Evolutionary conservation across 2,113 vertebrate genomes (phyloP).

Genomic region (human): GRCh38 chrX:97083501-97084000

Average conservation of each 20-base stretch:
- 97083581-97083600: background rate
- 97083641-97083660: background rate
- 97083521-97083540: background rate
- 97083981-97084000: background rate
- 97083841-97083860: slow-evolving; percentile 2
- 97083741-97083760: background rate
- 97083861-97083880: background rate
- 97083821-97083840: background rate
- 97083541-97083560: background rate
- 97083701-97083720: background rate
- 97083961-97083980: background rate
- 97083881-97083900: background rate
- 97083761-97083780: background rate
- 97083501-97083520: background rate
- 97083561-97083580: background rate
- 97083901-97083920: background rate
- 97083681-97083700: slow-evolving; percentile 12
- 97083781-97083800: background rate
- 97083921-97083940: background rate
- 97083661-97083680: background rate
- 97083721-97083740: slow-evolving; percentile 24
- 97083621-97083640: background rate
- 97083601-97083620: background rate
- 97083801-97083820: background rate
- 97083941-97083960: background rate